These are phyloP conservation scores for Chrysolina americana DNA, from an alignment of 2,888 invertebrate species.

Conservation along the genomic window DNA sequence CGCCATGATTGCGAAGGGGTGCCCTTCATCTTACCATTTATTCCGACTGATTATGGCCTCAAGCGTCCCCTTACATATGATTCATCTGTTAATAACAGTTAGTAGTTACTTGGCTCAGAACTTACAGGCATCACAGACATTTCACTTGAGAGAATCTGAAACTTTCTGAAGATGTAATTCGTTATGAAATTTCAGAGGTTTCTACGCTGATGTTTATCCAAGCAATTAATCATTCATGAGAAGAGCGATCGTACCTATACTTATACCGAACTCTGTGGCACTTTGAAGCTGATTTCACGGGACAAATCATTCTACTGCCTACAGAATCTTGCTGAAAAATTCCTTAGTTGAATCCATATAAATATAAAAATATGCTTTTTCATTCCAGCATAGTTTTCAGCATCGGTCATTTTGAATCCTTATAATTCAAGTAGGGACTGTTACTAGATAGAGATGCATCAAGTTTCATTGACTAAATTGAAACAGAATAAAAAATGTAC, in stretches of 20 bases:
- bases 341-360: no score
- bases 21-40: slow-evolving; percentile 53
- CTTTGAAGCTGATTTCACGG: not conserved
- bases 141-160: slow-evolving; percentile 42
- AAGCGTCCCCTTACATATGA: slow-evolving; percentile 58
- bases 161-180: slow-evolving; percentile 33
- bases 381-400: no score
- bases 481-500: no score
- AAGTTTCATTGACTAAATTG: no score
- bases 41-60: slow-evolving; percentile 52
- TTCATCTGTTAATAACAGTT: slow-evolving; percentile 58
- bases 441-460: no score
- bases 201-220: slow-evolving; percentile 18
- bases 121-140: slow-evolving; percentile 39
- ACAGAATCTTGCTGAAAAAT: no score
- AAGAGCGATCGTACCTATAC: not conserved
- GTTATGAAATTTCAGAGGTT: slow-evolving; percentile 27
- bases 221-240: slow-evolving; percentile 19
- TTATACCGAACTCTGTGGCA: not conserved
- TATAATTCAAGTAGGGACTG: no score
- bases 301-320: no score
- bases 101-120: slow-evolving; percentile 51
- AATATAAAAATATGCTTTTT: no score
- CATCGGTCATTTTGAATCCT: no score
- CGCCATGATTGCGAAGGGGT: slow-evolving; percentile 50